Conservation (phyloP, 2,797 vertebrate species). For the Peromyscus melanophrys region DNA sequence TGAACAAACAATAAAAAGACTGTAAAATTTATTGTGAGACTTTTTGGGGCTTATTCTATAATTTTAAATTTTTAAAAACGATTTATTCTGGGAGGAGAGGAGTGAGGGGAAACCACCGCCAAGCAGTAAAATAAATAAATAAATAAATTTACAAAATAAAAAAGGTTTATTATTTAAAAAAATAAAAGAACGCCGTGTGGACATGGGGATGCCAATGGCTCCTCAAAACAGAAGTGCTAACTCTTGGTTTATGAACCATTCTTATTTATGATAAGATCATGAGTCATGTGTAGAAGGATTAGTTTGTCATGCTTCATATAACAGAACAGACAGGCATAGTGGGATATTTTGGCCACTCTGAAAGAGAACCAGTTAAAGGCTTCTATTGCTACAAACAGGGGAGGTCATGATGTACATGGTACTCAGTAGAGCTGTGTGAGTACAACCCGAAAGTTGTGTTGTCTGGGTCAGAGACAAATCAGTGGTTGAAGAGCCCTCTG, state of each 20-base stretch:
- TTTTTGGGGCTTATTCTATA: not conserved
- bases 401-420: not conserved
- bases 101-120: too few species aligned
- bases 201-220: not conserved
- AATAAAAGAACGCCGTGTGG: not conserved
- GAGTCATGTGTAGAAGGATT: slow-evolving; percentile 13
- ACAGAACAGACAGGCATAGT: not conserved
- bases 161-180: too few species aligned
- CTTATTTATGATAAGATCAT: not conserved
- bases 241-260: not conserved
- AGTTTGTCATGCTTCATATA: not conserved
- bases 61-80: not conserved
- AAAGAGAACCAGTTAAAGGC: not conserved
- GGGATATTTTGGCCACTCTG: not conserved
- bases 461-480: not conserved
- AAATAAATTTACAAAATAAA: too few species aligned
- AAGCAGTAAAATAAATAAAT: too few species aligned
- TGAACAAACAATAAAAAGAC: not conserved
- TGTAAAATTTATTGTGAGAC: not conserved
- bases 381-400: not conserved
- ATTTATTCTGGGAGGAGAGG: not conserved
- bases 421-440: not conserved
- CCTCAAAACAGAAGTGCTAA: not conserved
- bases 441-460: slow-evolving; percentile 43
- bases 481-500: not conserved